Evolutionary conservation across 1,140 invertebrate species (phyloP), one percentile per base, ranked within the genome.

Genomic region (Zaprionus tsacasi): DNA sequence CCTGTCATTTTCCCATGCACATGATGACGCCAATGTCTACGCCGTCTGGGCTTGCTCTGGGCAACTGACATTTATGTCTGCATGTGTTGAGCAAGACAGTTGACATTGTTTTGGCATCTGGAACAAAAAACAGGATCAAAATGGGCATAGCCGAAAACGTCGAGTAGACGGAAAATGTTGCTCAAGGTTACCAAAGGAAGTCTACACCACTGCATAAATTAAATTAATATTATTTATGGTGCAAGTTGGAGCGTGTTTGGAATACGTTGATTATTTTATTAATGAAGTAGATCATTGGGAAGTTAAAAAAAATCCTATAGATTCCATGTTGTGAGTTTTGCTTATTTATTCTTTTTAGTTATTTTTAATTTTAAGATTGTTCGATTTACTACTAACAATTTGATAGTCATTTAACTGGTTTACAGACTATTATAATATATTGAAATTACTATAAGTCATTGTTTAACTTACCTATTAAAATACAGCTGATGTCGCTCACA

Each of bases 51-150:
- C 72, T 52, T 66, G 74, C 76, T 82, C 77, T 59, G 52, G 56
- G 70, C 54, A 82, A 74, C 70, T 91, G 86, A 91, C 87, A 78
- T 92, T 91, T 91, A 91, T 92, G 91, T 92, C 91, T 92, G 90
- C 86, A 92, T 92, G 83, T 92, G 91, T 92, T 91, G 79, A 87
- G 78, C 70, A 91, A 76, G 91, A 91, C 91, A 92, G 91, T 92
- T 92, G 90, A 92, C 91, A 92, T 86, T 88, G 85, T 89, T 89
- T 78, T 78, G 68, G 36, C 60, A 74, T 78, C 56, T 76, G 52
- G 56, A 61, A 11, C 54, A 88, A 89, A 88, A 88, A 89, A 52
- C 50, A 58, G 50, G 48, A 72, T 66, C 61, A 56, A 82, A 87
- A 82, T 81, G 68, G 71, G 55, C 69, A 73, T 57, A 70, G 59